These are phyloP conservation scores for Drosophila santomea DNA, from an alignment of 1,140 invertebrate species.

Conservation along the genomic window DNA sequence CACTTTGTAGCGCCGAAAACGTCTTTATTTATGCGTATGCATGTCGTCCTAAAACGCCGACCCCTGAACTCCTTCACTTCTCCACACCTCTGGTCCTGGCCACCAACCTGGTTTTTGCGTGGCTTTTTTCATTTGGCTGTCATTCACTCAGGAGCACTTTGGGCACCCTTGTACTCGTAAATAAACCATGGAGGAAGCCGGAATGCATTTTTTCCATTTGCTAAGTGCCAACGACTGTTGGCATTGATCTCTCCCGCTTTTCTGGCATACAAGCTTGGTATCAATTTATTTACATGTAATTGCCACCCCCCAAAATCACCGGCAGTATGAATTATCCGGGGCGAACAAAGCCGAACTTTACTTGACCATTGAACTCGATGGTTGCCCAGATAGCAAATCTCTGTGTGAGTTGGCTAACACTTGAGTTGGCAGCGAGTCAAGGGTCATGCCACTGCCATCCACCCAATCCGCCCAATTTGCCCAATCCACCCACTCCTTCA, in stretches of 20 bases:
- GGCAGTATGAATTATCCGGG: slow-evolving; percentile 24
- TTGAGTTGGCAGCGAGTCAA: slow-evolving; percentile 63
- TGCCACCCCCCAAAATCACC: slow-evolving; percentile 24
- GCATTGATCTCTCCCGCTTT: slow-evolving; percentile 50
- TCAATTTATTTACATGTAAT: slow-evolving; percentile 70
- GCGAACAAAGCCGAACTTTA: slow-evolving; percentile 34
- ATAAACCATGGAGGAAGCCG: slow-evolving; percentile 69
- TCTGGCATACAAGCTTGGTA: slow-evolving; percentile 37
- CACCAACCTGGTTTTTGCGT: neutral
- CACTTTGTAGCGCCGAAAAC: slow-evolving; percentile 67
- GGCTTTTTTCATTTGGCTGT: slow-evolving; percentile 37
- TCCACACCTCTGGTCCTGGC: neutral
- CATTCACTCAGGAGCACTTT: slow-evolving; percentile 54
- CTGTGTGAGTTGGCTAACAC: slow-evolving; percentile 45
- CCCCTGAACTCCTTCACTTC: slow-evolving; percentile 1
- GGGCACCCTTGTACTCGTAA: slow-evolving; percentile 63
- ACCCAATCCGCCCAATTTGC: slow-evolving; percentile 7
- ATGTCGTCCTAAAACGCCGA: slow-evolving; percentile 41
- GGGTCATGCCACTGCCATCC: slow-evolving; percentile 34
- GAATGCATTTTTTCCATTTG: slow-evolving; percentile 70
- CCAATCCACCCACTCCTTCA: neutral
- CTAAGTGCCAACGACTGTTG: slow-evolving; percentile 75
- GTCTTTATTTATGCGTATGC: slow-evolving; percentile 80
- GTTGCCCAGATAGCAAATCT: slow-evolving; percentile 55
- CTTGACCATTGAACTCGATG: slow-evolving; percentile 72